Base-by-base conservation (phyloP, 1,140 invertebrate genomes). In the Paralvinella palmiformis region DNA sequence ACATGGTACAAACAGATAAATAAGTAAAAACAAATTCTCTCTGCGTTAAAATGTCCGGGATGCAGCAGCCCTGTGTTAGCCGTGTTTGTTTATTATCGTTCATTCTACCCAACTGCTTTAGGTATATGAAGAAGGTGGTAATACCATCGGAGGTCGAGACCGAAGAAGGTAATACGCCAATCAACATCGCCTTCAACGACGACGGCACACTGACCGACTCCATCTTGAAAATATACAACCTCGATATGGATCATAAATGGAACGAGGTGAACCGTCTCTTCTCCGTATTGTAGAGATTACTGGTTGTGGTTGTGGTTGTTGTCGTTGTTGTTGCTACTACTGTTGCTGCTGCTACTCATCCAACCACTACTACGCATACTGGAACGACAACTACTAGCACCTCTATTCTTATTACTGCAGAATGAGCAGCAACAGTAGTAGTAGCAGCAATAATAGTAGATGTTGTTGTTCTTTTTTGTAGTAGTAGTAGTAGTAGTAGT, bases 211-310 rank as follows among this genome's bases (percentile, higher is more conserved):
- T 94, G 17, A 87, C 88, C 74, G 87, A 89, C 0, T 89, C 91
- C 0, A 90, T 95, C 78, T 81, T 96, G 60, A 91, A 92, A 80
- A 93, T 96, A 65, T 90, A 95, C 89, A 96, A 96, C 79, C 83
- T 96, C 4, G 77, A 88, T 74, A 69, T 66, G 58, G 87, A 89
- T 76, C 83, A 91, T 17, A 86, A 89, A 24, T 96, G 93, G 93
- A 91, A 94, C 75, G 89, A 93, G 86, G 91, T 92, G 75, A 85
- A 84, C 78, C 17, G 62, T 20, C 27, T 10, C 27, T 10, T 45
- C 17, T 50, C 37, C 17, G 24, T 15, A 6, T 22, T 55, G 3
- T 52, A 61, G 22, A 61, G 15, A 22, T 52, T 61, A 31, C 22
- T 45, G 32, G 24, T 10, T 61, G 45, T 13, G 1, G 24, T 27